Percentiles rank a stretch among this genome's conserved stretches.
Evolutionary conservation across 2,888 invertebrate species (phyloP).

Genomic region (Sepioteuthis lessoniana): DNA sequence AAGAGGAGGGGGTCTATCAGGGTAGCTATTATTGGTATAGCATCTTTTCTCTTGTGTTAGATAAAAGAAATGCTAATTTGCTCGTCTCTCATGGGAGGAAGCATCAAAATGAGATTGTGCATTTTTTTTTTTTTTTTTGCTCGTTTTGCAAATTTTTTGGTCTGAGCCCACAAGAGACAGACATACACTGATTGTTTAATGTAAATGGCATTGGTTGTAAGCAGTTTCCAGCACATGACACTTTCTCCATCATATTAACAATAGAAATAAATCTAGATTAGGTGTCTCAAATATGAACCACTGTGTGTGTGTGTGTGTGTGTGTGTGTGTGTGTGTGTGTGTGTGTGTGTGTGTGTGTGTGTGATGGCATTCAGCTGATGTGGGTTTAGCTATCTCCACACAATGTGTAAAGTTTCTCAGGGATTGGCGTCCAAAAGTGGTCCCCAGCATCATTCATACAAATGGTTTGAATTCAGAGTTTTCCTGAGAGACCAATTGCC

Average conservation of each 20-base stretch:
- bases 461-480: too few species aligned
- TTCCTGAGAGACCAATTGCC: too few species aligned
- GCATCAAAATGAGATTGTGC: background rate
- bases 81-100: background rate
- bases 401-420: too few species aligned
- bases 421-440: too few species aligned
- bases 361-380: too few species aligned
- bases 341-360: too few species aligned
- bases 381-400: too few species aligned
- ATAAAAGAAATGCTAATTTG: background rate
- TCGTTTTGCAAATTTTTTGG: background rate
- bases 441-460: too few species aligned
- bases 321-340: too few species aligned
- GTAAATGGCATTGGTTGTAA: background rate
- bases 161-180: background rate
- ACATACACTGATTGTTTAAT: background rate
- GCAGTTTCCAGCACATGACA: background rate
- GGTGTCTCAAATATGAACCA: background rate
- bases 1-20: background rate
- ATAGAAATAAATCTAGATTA: background rate
- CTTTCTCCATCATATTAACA: background rate
- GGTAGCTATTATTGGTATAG: background rate
- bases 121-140: background rate
- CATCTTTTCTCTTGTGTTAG: background rate
- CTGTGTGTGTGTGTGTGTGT: too few species aligned